Evolutionary conservation across 2,113 vertebrate species (phyloP).

Genomic region (Leucosticte australis): DNA sequence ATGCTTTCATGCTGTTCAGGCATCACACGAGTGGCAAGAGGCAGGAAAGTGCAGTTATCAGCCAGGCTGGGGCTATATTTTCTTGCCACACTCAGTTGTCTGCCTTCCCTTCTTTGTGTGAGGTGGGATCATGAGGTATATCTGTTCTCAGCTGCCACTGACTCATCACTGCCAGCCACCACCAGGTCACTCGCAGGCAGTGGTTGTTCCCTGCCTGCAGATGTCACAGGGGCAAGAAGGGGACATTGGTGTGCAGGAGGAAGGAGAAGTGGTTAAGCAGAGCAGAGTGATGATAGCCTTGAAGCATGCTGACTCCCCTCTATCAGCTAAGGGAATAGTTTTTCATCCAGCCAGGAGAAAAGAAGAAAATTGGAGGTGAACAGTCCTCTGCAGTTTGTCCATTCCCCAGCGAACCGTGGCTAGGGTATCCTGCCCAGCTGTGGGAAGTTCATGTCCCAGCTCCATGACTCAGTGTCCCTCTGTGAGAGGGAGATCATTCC

Average conservation of each 20-base stretch:
- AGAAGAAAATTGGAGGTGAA: neutral
- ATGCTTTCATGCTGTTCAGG: neutral
- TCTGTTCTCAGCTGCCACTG: neutral
- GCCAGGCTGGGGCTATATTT: neutral
- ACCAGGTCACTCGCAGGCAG: neutral
- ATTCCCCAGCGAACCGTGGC: neutral
- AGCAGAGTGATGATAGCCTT: neutral
- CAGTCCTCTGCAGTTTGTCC: neutral
- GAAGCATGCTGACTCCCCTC: neutral
- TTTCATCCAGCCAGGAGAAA: neutral
- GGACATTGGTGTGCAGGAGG: neutral
- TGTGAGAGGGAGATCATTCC: neutral
- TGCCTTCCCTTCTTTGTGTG: neutral
- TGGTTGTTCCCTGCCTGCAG: neutral
- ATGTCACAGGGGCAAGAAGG: neutral
- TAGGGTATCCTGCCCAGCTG: neutral
- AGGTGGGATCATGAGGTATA: neutral
- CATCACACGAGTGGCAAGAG: neutral
- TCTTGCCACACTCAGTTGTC: fast-evolving
- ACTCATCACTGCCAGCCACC: neutral
- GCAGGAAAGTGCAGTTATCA: neutral
- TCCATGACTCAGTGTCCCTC: fast-evolving
- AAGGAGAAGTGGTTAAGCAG: neutral
- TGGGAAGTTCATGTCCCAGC: neutral
- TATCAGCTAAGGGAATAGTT: neutral